Base-by-base conservation (phyloP, 2,113 vertebrate genomes). In the Cromileptes altivelis region DNA sequence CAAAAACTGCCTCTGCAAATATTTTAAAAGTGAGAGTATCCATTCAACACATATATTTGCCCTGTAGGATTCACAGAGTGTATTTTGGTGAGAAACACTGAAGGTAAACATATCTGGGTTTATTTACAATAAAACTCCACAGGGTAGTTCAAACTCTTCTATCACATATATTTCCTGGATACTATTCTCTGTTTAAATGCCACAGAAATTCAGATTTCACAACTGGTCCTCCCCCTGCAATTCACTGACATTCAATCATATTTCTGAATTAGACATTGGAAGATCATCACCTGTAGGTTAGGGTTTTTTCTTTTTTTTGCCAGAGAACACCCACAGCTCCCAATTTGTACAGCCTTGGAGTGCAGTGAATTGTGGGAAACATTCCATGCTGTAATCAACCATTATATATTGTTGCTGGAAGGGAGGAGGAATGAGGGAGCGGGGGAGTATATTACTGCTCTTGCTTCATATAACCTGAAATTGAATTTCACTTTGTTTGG, bases 401-500 rank as follows among this genome's bases (percentile, higher is more conserved):
- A 25, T 15, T 70, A 18, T 18, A 23, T 70, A 67, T n/a, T 18
- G 1, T 61, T 55, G 40, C 55, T 57, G 47, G 17, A 30, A 37
- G 6, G 55, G 23, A 49, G 33, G 25, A 21, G 21, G 30, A 47
- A 61, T 10, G 15, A 56, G 25, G 58, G 19, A 49, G 15, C 45
- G 11, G 33, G 69, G 68, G 57, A 80, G 50, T 52, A n/a, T 76
- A 71, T 85, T 21, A 70, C 25, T 53, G 30, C 11, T 33, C 21
- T 58, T 60, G 37, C 45, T 42, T 75, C 27, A 57, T 56, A 33
- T 53, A 52, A 67, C 42, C 45, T 37, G 49, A 76, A 52, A 76
- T 50, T 61, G 40, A 80, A 80, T 80, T 69, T 57, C 8, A 40
- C 49, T 68, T 23, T 73, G 33, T 74, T 65, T 78, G n/a, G 7